phyloP scores from a whole-genome alignment of 1,140 invertebrate genomes.

The Hycleus cichorii region DNA sequence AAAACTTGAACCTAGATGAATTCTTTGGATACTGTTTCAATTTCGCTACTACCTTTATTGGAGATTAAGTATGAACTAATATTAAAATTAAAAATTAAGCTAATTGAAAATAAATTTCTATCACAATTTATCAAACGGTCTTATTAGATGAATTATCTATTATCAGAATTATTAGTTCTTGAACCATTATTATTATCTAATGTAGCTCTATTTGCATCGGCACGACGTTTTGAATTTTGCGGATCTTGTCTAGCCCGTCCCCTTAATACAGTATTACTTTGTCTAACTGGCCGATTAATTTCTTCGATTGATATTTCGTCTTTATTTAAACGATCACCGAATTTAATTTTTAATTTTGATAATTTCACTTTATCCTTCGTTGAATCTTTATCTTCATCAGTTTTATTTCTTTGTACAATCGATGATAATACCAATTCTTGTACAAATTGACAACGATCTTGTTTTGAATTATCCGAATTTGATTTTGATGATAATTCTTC shows the following conservation, averaged over 20 bases:
- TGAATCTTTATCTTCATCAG: constrained; percentile 6
- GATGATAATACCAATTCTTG: constrained; percentile 34
- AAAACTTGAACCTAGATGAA: too few species aligned
- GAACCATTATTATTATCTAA: constrained; percentile 1
- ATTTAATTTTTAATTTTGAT: constrained; percentile 10
- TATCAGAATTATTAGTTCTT: not conserved
- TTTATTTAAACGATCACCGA: constrained; percentile 4
- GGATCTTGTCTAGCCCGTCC: constrained; percentile 33
- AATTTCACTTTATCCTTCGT: constrained; percentile 1
- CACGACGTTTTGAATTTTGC: constrained; percentile 32
- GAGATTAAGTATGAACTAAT: too few species aligned
- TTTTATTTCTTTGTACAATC: constrained; percentile 5
- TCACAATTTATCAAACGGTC: too few species aligned
- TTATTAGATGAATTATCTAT: constrained; percentile 4
- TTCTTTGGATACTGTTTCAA: too few species aligned
- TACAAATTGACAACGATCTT: constrained; percentile 35
- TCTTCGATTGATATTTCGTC: constrained; percentile 11
- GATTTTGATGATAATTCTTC: constrained; percentile 34
- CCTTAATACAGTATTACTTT: constrained; percentile 21
- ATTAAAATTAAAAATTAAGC: too few species aligned
- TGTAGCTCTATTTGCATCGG: constrained; percentile 28
- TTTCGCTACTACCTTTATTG: too few species aligned
- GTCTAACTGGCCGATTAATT: constrained; percentile 7
- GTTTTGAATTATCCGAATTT: constrained; percentile 24
- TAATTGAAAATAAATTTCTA: too few species aligned